A percentile compares a stretch with the other conserved stretches of the same genome.
Evolutionary conservation across 2,888 invertebrate genomes (phyloP).

Genomic region (Polydrusus tereticollis): DNA sequence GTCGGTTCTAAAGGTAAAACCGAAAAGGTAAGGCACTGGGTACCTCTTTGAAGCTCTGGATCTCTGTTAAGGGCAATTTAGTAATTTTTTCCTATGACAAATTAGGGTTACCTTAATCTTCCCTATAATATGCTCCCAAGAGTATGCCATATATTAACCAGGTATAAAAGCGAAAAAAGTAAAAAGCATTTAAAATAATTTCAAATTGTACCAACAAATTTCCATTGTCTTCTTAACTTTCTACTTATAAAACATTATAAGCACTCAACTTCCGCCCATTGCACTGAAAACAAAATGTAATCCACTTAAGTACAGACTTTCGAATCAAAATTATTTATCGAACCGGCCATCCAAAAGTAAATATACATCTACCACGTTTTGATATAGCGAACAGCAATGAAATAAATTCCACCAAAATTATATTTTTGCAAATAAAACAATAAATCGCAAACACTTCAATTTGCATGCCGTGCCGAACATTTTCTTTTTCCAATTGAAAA

Average conservation of each 20-base stretch:
- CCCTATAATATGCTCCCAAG: too few species aligned
- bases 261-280: background rate
- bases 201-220: background rate
- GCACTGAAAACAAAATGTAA: background rate
- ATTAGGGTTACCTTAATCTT: too few species aligned
- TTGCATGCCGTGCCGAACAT: slow-evolving; percentile 36
- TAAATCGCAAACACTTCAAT: slow-evolving; percentile 40
- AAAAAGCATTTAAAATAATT: background rate
- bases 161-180: too few species aligned
- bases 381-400: slow-evolving; percentile 12
- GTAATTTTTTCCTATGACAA: too few species aligned
- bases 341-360: background rate
- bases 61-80: too few species aligned
- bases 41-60: too few species aligned
- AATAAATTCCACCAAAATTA: slow-evolving; percentile 11
- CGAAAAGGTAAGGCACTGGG: too few species aligned
- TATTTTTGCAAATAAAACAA: slow-evolving; percentile 40
- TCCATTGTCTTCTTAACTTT: background rate
- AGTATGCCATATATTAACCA: too few species aligned
- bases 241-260: background rate
- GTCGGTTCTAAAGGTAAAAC: too few species aligned
- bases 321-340: slow-evolving; percentile 2
- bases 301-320: background rate
- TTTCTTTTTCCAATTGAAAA: slow-evolving; percentile 20
- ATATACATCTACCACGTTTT: slow-evolving; percentile 1